Base-by-base conservation (phyloP, 2,113 vertebrate genomes). In the Mirza zaza region DNA sequence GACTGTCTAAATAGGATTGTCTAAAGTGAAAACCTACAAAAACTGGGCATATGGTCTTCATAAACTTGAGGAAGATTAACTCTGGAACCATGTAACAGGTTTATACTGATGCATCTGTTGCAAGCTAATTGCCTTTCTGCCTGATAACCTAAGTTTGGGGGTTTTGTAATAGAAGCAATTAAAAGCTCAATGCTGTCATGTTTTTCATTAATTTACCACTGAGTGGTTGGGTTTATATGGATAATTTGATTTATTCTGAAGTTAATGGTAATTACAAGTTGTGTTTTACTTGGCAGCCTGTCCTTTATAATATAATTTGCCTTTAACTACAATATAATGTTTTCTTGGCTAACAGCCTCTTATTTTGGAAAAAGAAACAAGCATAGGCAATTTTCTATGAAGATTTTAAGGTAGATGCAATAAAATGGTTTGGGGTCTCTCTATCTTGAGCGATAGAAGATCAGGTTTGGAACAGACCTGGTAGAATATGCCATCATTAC, bases 231-330 rank as follows among this genome's bases (percentile, higher is more conserved):
- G 90, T 97, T 98, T 95, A 68, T 91, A 55, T 94, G 90, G 87
- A 70, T 98, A 98, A 98, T 98, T 98, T 96, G 95, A 96, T 99
- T 98, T 97, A 88, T 97, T 98, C 98, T 97, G 95, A 96, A 97
- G 81, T 97, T 95, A 97, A 97, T 98, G 97, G 39, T 97, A 97
- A 97, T 97, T 97, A 96, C 83, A 94, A 98, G 94, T 97, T 98
- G 67, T 98, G 59, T 98, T 95, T 98, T 98, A 86, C 76, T 98
- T 90, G 96, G 81, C 91, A 97, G 3, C 91, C 97, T 98, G 96
- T 97, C 97, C 94, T 98, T 98, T 96, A 39, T 99, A 98, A 99
- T 98, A 88, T 85, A 95, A 98, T 98, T 98, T 98, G 95, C 97
- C 87, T 97, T 92, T 95, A 97, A 87, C 67, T 91, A 85, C 57